Evolutionary conservation across 2,888 invertebrate genomes (phyloP), one percentile per base, ranked within the genome.

Genomic region (Eumerus sabulonum): DNA sequence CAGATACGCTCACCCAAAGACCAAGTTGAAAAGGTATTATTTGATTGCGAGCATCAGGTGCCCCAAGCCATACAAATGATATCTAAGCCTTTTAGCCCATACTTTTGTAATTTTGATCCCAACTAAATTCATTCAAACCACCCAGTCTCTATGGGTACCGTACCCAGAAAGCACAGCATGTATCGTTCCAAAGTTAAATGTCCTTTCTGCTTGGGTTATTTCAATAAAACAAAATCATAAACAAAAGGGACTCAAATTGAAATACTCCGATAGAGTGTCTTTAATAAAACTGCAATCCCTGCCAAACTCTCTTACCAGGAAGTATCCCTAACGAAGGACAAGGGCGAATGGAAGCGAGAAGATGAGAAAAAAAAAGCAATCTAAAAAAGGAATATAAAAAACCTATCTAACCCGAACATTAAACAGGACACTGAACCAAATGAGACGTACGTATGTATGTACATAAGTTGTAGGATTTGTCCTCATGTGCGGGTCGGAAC

Each of bases 191-290:
- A 13, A 50, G 50, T 60, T 54, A 51, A 68, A 54, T 68, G 64
- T 59, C 68, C 54, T 60, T 70, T 70, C 44, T 56, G 48, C 59
- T 56, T 64, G 64, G 54, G 38, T 44, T 59, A 74, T 70, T 79
- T 70, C 79, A 74, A 79, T 74, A 72, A 40, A 79, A 54, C 68
- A 66, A 74, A 79, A 70, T 79, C 74, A 74, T 79, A 79, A 79
- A 79, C 74, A 74, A 74, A 70, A 64, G 60, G 68, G 74, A 64
- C 64, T 70, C 72, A 77, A 73, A 77, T 67, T 73, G 73, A 77
- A 77, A 77, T 59, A 54, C 53, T 67, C 59, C 40, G 51, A 27
- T 27, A 27, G 60, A 57, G 73, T 62, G 53, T 59, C 50, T 63
- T 68, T 79, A 73, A 63, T 60, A 68, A 79, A 68, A 64, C 64